These are phyloP conservation scores for Drosophila nigricruria DNA, from an alignment of 2,888 invertebrate species.

Conservation along the genomic window DNA sequence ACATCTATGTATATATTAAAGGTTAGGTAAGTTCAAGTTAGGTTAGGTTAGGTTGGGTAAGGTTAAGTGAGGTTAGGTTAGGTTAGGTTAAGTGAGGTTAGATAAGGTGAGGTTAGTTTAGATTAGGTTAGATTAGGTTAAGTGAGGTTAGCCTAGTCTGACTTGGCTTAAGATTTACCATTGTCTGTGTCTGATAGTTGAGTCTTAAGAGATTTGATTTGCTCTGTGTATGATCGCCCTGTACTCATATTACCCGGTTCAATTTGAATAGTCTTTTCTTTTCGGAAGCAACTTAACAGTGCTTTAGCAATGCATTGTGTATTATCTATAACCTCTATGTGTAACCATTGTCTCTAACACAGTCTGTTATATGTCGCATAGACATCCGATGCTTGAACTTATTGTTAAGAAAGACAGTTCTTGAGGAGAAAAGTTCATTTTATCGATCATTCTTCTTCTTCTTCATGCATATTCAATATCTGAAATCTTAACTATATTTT, in stretches of 20 bases:
- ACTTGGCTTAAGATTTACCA: not conserved
- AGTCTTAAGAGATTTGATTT: not conserved
- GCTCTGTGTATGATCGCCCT: not conserved
- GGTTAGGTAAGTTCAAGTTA: not conserved
- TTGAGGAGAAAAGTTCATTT: too few species aligned
- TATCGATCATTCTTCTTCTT: too few species aligned
- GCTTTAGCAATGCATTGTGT: not conserved
- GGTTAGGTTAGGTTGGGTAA: not conserved
- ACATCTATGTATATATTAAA: not conserved
- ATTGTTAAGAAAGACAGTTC: not conserved
- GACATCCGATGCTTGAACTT: not conserved
- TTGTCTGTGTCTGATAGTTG: not conserved
- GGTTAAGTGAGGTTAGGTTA: not conserved
- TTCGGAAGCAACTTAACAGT: too few species aligned
- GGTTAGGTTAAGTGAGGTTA: not conserved
- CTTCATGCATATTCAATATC: too few species aligned
- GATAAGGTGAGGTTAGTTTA: not conserved
- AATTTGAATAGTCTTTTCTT: too few species aligned
- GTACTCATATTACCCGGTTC: too few species aligned
- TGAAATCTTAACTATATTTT: too few species aligned
- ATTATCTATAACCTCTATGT: not conserved
- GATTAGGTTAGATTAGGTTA: not conserved
- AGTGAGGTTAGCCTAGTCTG: not conserved
- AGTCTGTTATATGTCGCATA: not conserved
- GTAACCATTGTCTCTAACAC: not conserved